These are phyloP conservation scores for Eledone cirrhosa DNA, from an alignment of 2,888 invertebrate species.

Conservation along the genomic window DNA sequence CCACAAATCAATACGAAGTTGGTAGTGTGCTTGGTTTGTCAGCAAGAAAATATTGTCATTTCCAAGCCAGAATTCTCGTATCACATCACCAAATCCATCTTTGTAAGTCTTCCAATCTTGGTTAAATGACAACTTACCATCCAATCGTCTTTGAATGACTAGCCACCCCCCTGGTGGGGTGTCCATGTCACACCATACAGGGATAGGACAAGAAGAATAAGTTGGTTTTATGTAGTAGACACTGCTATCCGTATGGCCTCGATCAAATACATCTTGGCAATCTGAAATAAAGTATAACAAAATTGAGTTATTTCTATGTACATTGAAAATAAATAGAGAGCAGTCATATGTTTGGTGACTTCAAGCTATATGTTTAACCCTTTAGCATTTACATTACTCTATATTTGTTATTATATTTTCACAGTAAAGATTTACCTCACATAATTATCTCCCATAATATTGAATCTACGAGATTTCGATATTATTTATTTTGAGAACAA, in stretches of 20 bases:
- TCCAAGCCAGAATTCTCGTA: constrained; percentile 61
- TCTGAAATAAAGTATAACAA: constrained; percentile 47
- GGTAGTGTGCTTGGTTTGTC: constrained; percentile 60
- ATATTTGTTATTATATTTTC: too few relatives aligned
- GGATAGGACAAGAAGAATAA: constrained; percentile 60
- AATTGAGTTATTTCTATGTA: not conserved
- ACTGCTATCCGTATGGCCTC: constrained; percentile 55
- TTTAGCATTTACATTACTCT: too few relatives aligned
- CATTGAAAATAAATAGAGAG: too few relatives aligned
- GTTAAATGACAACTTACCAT: constrained; percentile 54
- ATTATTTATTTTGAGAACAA: too few relatives aligned
- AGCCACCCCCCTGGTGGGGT: constrained; percentile 68
- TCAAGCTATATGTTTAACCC: too few relatives aligned
- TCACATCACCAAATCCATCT: constrained; percentile 61
- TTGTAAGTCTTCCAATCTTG: constrained; percentile 60
- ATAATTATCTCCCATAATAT: too few relatives aligned
- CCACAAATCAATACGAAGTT: constrained; percentile 62
- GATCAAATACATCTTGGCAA: constrained; percentile 54
- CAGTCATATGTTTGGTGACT: too few relatives aligned
- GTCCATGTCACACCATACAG: constrained; percentile 76
- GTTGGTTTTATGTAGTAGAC: constrained; percentile 61
- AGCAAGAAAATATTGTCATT: constrained; percentile 63
- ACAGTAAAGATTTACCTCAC: too few relatives aligned
- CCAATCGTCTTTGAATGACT: constrained; percentile 54
- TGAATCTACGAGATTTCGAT: too few relatives aligned